Evolutionary conservation across 2,113 vertebrate species (phyloP).

Genomic region (Melanotaenia duboulayi): DNA sequence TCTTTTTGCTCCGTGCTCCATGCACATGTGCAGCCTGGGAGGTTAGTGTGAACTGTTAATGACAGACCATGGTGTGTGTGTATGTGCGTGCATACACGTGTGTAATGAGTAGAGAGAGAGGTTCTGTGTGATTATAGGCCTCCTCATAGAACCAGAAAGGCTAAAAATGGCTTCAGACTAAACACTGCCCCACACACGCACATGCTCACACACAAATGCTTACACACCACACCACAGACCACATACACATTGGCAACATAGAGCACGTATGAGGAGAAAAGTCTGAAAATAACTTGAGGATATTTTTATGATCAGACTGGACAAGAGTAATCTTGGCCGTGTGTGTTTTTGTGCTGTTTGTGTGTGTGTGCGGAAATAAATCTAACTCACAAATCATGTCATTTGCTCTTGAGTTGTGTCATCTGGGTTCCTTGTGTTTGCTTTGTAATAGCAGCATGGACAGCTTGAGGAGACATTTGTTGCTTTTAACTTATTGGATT

Average conservation of each 20-base stretch:
- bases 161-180: constrained; percentile 84
- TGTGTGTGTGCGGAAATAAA: constrained; percentile 23
- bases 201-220: constrained; percentile 34
- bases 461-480: background rate
- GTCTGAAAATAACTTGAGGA: constrained; percentile 64
- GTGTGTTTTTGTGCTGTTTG: constrained; percentile 29
- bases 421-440: constrained; percentile 4
- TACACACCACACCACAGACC: constrained; percentile 67
- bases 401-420: background rate
- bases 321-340: constrained; percentile 40
- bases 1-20: constrained; percentile 12
- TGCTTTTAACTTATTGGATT: background rate
- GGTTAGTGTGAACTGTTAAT: constrained; percentile 84
- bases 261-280: constrained; percentile 66
- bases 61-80: constrained; percentile 77
- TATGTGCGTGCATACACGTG: constrained; percentile 66
- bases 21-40: constrained; percentile 73
- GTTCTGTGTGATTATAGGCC: constrained; percentile 84
- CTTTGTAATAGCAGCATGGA: constrained; percentile 15
- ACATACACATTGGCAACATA: constrained; percentile 71
- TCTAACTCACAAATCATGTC: background rate
- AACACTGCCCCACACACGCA: constrained; percentile 58
- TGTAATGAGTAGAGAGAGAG: constrained; percentile 85
- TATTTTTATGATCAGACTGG: constrained; percentile 58
- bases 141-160: constrained; percentile 73